Evolutionary conservation across 92 coral and sea anemone genomes (phyloP).

Genomic region (Paragorgia papillata): DNA sequence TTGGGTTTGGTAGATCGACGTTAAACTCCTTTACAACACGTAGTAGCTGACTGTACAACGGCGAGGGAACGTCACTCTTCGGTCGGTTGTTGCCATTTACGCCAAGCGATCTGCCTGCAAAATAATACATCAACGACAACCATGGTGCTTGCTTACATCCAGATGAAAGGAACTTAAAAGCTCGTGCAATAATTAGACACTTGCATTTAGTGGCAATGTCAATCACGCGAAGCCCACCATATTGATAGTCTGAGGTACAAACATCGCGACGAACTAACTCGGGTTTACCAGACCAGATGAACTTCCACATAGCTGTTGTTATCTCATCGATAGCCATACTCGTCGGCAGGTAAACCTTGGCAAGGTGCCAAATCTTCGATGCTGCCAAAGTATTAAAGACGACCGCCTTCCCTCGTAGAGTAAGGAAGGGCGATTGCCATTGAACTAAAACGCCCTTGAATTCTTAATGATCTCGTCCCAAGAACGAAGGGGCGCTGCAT

Average conservation of each 20-base stretch:
- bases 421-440: slow-evolving; percentile 46
- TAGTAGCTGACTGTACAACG: background rate
- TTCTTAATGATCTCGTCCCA: slow-evolving; percentile 8
- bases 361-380: slow-evolving; percentile 45
- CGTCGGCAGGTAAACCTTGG: slow-evolving; percentile 24
- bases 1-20: background rate
- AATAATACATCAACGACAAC: background rate
- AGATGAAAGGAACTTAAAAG: background rate
- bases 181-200: background rate
- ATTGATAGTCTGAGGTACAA: background rate
- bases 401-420: slow-evolving; percentile 46
- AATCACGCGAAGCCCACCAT: background rate
- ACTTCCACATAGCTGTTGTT: background rate
- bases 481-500: background rate
- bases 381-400: slow-evolving; percentile 31
- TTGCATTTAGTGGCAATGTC: background rate
- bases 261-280: slow-evolving; percentile 6
- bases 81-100: background rate
- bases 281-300: slow-evolving; percentile 21
- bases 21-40: background rate
- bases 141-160: background rate
- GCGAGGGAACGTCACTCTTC: background rate
- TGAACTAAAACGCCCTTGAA: background rate
- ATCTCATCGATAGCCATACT: background rate
- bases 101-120: background rate